Base-by-base conservation (phyloP, 37 sponge, comb jelly and placozoan genomes). In the Corticium candelabrum region DNA sequence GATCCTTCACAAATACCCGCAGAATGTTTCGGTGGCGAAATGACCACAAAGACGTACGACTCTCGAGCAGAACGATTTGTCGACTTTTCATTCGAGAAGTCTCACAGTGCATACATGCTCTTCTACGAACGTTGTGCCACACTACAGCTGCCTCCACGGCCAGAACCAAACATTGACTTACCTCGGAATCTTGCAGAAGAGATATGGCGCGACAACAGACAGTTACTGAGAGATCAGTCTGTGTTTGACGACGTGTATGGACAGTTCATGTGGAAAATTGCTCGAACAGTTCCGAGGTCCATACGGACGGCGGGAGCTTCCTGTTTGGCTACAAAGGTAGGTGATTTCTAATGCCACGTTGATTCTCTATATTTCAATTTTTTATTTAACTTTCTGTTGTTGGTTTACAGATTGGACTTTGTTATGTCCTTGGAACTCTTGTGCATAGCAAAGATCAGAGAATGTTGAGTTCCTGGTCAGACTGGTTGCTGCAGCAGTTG, bases 41-140 rank as follows among this genome's bases (percentile, higher is more conserved):
- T 74, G 33, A 5, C 70, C 5, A 80, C 73, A 29, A 11, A 50
- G 62, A 50, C 62, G 62, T 50, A 50, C 62, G 62, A 50, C 21
- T 50, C 62, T 11, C 62, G 62, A 50, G 34, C 35, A 32, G 29
- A 15, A 4, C 73, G 29, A 7, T 70, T 5, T 29, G 29, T n/a
- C 73, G 29, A 70, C 5, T 15, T 15, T 3, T 56, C 73, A 35
- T 34, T 73, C 35, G 81, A 80, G 81, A 5, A 69, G 35, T 41
- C 27, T 29, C 71, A 80, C 81, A 80, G 81, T 33, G 81, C 81
- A 3, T 80, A 80, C 81, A 80, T 80, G 81, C 81, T 80, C 3
- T 80, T 80, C 81, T 80, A 80, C n/a, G 71, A 80, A 15, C 73
- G 73, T 4, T 70, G 73, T 34, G 73, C 7, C 35, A 34, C 5